These are phyloP conservation scores for Melitaea athalia DNA, from an alignment of 2,888 invertebrate genomes.

Conservation along the genomic window DNA sequence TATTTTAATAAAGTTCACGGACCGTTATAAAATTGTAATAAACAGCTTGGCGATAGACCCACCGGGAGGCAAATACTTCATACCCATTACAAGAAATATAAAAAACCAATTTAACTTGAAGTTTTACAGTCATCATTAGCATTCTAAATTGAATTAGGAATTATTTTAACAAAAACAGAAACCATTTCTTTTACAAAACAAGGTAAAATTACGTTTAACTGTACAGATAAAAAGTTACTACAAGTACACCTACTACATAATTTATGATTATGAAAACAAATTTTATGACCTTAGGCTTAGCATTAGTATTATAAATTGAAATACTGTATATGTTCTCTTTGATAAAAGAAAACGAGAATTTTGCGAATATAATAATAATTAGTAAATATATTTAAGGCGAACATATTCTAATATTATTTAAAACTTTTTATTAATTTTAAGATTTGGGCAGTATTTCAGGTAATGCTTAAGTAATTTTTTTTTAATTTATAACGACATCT, in stretches of 20 bases:
- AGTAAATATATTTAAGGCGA: no score
- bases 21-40: conserved; percentile 70
- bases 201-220: not conserved
- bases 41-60: conserved; percentile 70
- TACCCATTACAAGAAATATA: conserved; percentile 18
- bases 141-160: not conserved
- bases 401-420: no score
- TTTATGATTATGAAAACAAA: no score
- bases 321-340: no score
- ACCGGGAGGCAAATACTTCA: conserved; percentile 62
- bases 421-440: no score
- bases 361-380: no score
- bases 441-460: no score
- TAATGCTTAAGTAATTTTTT: no score
- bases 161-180: not conserved
- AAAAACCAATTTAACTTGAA: conserved; percentile 17
- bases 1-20: conserved; percentile 66
- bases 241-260: no score
- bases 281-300: not conserved
- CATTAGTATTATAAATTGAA: no score
- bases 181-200: not conserved
- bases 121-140: not conserved
- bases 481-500: no score
- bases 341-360: no score
- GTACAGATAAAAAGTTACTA: not conserved